Base-by-base conservation (phyloP, 2,888 invertebrate genomes). In the Chouioia cunea region DNA sequence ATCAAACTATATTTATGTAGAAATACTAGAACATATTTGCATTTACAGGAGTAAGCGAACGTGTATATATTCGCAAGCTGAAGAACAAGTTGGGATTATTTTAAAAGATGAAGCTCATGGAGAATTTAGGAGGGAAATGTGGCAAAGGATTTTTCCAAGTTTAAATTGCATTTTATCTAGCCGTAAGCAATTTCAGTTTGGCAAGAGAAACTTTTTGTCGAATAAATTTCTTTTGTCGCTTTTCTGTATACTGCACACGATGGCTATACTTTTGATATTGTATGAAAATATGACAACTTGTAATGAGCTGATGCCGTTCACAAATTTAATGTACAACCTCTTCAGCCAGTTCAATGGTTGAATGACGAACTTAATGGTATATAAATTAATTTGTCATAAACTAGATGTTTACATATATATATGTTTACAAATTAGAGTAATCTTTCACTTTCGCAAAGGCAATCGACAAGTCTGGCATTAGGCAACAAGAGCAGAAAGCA, bases 141-240 rank as follows among this genome's bases (percentile, higher is more conserved):
- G 27, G 36, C 3, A 46, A 65, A 36, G 57, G 2, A 65, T 57
- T 65, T 65, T 65, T 65, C 48, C 43, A 57, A 65, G 16, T 65
- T 57, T 50, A 48, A 27, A 64, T 56, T 54, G 64, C 46, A 20
- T 47, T 64, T 56, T 23, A 56, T 12, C 16, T 22, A 12, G 53
- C 46, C 56, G 57, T 20, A 36, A 43, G 48, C 43, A 65, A 57
- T 48, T 20, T 57, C 43, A 48, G 43, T 57, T 57, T 65, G 20
- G 27, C 23, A 66, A 52, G 23, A 12, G 16, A 52, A 50, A 59
- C 22, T 14, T 23, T 46, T 23, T 12, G 12, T 16, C 10, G 6
- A 59, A 58, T 52, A 66, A 50, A 53, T 53, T 27, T 44, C 10
- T 36, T 36, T 36, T 1, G 27, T 15, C 16, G 46, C 8, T 46